Base-by-base conservation (phyloP, 2,113 vertebrate genomes). In the Plecotus auritus region DNA sequence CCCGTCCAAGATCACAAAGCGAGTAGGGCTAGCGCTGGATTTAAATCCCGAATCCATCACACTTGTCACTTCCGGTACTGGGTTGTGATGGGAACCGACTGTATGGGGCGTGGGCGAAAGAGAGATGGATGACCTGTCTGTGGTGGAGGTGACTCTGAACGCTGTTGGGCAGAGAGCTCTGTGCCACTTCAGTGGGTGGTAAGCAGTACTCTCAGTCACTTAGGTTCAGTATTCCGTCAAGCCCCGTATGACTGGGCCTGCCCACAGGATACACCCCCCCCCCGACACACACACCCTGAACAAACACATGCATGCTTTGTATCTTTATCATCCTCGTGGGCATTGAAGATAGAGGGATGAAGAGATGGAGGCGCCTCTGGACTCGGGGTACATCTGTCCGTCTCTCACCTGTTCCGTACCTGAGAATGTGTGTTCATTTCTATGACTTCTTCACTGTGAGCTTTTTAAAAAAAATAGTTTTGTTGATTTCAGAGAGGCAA, bases 191-290 rank as follows among this genome's bases (percentile, higher is more conserved):
- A 61, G 4, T 7, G 86, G 35, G 10, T 3, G 22, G 18, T 35
- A 37, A 23, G 2, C 59, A n/a, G 30, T 47, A 37, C 7, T 61
- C 49, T 3, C 6, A 20, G 9, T 69, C 47, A 35, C 3, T 67
- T 1, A 22, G 0, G 23, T 35, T n/a, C 7, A 77, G 0, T 77
- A 0, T 66, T 45, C 67, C 6, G 7, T 35, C 7, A 90, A 23
- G 35, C 1, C 6, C 10, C 22, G 1, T 22, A 32, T 70, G 45
- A 26, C 47, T 61, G 35, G 23, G 18, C 23, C 5, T 91, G 5
- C 37, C 4, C 61, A 8, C 12, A 40, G 59, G 10, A n/a, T 4
- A 35, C 4, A 42, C 2, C 18, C 45, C 2, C 12, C 17, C 18
- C 16, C 13, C 49, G 3, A 54, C 17, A 54, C 51, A 18, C 20